Base-by-base conservation (phyloP, 2,888 invertebrate genomes). In the Drepana falcataria region DNA sequence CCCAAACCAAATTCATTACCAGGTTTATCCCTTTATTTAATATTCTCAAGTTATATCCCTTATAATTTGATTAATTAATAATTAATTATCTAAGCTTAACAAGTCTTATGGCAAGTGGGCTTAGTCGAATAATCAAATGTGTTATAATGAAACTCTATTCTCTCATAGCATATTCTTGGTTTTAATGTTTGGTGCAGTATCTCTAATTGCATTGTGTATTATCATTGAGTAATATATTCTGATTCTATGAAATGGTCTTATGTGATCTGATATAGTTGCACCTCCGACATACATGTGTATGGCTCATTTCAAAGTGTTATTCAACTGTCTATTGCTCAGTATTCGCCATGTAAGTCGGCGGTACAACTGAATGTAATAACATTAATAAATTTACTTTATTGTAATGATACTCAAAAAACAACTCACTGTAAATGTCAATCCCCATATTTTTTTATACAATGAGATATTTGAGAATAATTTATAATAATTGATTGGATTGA, bases 401-500 rank as follows among this genome's bases (percentile, higher is more conserved):
- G 78, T 73, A 78, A 78, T 78, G 74, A 85, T 83, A 86, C 90
- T 91, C 90, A 91, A 89, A 91, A 91, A 91, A 90, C 90, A 90
- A 91, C 89, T 83, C 77, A 85, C 79, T 82, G 82, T 87, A 83
- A 83, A 82, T 81, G 70, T 79, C 73, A 73, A 71, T 68, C 71
- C 75, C 73, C 73, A 71, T 74, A 76, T 67, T 58, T 76, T 76
- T 72, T 77, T 68, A 76, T 79, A 77, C 66, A 69, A 74, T 77
- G 79, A 84, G 79, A 81, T 83, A 83, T 81, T 81, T 82, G 85
- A 80, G 78, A 84, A 78, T 81, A 79, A 77, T 75, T 77, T 77
- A 81, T 76, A 83, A 84, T 83, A 85, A 88, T 88, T 90, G 91
- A 91, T 91, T 91, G 91, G 91, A 91, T 91, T 91, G 91, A 92